Conservation (phyloP, 2,888 invertebrate species). For the Andricus quercusramuli region DNA sequence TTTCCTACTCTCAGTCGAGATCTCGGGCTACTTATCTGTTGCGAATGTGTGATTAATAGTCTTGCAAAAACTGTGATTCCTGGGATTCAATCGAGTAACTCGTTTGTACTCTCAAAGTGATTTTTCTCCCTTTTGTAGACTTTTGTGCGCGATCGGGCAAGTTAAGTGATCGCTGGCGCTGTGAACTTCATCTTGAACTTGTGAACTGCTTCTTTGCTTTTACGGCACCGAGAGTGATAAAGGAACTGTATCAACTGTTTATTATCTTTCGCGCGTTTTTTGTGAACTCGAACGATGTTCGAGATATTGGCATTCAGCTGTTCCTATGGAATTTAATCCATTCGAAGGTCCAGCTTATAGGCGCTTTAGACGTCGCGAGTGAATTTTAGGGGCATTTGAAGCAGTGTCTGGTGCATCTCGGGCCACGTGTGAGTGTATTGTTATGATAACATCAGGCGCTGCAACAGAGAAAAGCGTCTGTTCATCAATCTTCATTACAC, state of each 20-base stretch:
- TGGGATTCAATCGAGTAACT: background rate
- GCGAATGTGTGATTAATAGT: constrained; percentile 20
- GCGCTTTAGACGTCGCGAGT: constrained; percentile 69
- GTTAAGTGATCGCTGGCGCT: constrained; percentile 39
- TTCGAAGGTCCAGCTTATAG: constrained; percentile 74
- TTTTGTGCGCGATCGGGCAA: constrained; percentile 1
- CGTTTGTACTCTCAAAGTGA: constrained; percentile 22
- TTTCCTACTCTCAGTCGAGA: constrained; percentile 74
- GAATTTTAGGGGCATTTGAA: background rate
- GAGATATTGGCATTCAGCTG: constrained; percentile 35
- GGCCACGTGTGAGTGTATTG: background rate
- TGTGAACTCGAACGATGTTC: too few relatives aligned
- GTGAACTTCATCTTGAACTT: constrained; percentile 7
- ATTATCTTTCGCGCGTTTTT: background rate
- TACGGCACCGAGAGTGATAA: background rate
- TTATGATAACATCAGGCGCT: background rate
- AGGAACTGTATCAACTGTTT: background rate
- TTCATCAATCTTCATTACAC: background rate
- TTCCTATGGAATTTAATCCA: constrained; percentile 74
- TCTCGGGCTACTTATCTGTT: constrained; percentile 55
- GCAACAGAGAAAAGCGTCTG: background rate
- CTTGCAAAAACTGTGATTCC: constrained; percentile 30
- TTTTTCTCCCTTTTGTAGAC: constrained; percentile 26
- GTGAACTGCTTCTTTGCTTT: constrained; percentile 3
- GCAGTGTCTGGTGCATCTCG: background rate